Conservation (phyloP, 2,888 invertebrate genomes). For the Ophion slaviceki region DNA sequence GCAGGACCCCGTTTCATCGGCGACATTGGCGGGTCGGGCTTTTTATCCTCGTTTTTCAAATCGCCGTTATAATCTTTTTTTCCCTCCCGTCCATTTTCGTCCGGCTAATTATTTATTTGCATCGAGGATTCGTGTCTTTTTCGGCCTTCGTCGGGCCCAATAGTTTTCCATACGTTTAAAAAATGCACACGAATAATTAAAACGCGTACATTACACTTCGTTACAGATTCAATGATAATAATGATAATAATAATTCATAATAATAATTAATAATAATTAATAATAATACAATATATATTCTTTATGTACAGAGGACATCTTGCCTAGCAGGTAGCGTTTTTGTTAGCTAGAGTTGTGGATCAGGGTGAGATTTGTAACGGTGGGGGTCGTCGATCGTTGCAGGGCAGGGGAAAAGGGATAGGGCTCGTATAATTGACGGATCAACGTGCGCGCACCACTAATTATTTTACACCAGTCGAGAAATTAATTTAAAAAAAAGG, state of each 20-base stretch:
- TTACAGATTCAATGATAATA: slow-evolving; percentile 80
- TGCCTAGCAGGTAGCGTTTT: slow-evolving; percentile 76
- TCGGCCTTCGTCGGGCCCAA: slow-evolving; percentile 44
- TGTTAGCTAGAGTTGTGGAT: slow-evolving; percentile 74
- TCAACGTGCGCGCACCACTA: slow-evolving; percentile 56
- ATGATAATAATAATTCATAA: slow-evolving; percentile 30
- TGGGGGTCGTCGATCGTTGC: slow-evolving; percentile 13
- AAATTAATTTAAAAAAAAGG: neutral
- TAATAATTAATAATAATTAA: slow-evolving; percentile 26
- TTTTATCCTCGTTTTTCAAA: slow-evolving; percentile 49
- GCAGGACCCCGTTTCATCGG: slow-evolving; percentile 15
- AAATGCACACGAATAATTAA: slow-evolving; percentile 78
- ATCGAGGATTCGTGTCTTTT: slow-evolving; percentile 50
- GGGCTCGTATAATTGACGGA: slow-evolving; percentile 58
- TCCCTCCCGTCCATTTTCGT: slow-evolving; percentile 38
- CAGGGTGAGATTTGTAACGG: slow-evolving; percentile 60
- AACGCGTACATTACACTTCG: slow-evolving; percentile 81
- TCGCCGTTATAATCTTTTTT: slow-evolving; percentile 32
- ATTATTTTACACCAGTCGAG: slow-evolving; percentile 38
- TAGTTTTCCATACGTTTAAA: slow-evolving; percentile 51
- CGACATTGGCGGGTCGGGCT: slow-evolving; percentile 71
- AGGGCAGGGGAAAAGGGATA: neutral
- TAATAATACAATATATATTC: slow-evolving; percentile 68
- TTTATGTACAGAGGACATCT: slow-evolving; percentile 82
- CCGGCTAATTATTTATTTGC: slow-evolving; percentile 54